These are phyloP conservation scores for Sphaeramia orbicularis DNA, from an alignment of 2,797 vertebrate species.

Conservation along the genomic window DNA sequence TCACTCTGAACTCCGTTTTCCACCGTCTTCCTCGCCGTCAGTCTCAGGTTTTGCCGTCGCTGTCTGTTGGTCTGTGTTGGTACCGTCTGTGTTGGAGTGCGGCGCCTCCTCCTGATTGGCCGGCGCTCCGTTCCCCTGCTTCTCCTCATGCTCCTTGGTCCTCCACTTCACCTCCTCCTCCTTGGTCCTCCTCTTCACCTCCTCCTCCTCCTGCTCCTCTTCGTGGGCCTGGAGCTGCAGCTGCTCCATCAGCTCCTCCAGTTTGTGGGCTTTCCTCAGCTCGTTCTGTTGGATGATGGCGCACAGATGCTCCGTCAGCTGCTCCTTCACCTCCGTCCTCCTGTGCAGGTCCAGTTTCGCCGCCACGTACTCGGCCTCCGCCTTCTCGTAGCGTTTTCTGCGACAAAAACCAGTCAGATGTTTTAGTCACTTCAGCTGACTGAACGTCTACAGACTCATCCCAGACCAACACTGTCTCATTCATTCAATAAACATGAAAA, in stretches of 20 bases:
- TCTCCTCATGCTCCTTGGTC: neutral
- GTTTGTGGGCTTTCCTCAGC: constrained; percentile 91
- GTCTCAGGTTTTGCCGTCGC: neutral
- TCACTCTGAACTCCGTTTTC: constrained; percentile 12
- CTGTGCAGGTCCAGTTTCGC: constrained; percentile 95
- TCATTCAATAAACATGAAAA: too few relatives aligned
- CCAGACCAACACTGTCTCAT: too few relatives aligned
- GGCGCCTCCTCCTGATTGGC: constrained; percentile 26
- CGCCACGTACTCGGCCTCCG: constrained; percentile 90
- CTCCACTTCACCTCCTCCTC: neutral
- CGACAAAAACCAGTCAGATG: neutral
- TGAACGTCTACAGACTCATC: too few relatives aligned
- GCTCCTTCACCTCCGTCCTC: constrained; percentile 95
- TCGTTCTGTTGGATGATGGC: constrained; percentile 98
- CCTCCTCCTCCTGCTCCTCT: constrained; percentile 80
- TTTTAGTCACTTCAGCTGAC: too few relatives aligned
- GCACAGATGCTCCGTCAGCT: constrained; percentile 95
- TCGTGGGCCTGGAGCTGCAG: constrained; percentile 89
- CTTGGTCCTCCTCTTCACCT: constrained; percentile 2
- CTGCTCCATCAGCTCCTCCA: constrained; percentile 95
- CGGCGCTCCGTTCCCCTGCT: constrained; percentile 51
- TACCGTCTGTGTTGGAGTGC: constrained; percentile 21
- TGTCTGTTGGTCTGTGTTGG: neutral
- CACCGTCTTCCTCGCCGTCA: neutral
- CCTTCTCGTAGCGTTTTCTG: constrained; percentile 95